Evolutionary conservation across 2,113 vertebrate genomes (phyloP), one percentile per base, ranked within the genome.

Genomic region (Chrysochloris asiatica): DNA sequence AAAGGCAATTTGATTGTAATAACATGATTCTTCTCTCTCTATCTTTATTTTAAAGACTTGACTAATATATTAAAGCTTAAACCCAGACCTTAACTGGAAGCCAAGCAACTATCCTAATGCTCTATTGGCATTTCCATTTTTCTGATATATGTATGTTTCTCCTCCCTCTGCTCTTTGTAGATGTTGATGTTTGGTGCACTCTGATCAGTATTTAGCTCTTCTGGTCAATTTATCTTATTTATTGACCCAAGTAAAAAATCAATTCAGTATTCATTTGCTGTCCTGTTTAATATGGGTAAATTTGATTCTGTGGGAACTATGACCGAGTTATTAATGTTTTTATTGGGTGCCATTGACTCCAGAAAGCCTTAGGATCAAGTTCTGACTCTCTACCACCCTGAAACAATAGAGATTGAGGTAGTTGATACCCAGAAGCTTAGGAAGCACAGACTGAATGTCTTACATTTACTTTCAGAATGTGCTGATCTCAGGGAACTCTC

Each of bases 191-290:
- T 97, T 17, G 10, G 21, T 95, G 90, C 45, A 92, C 80, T 83
- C 91, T 38, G 0, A 97, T 94, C 95, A 95, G 81, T 94, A 93
- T 89, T 96, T 96, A 89, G 82, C 65, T 83, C 88, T 97, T 95
- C 91, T 86, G 33, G 28, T 96, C 96, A 95, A 97, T 97, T 97
- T 96, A 90, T 98, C 96, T 97, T 97, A 94, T 94, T 97, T 98
- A 98, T 97, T 97, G 97, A 97, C 91, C 92, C 83, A 77, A 98
- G 92, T 96, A 97, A 95, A 96, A 98, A 97, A 97, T 98, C 97
- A 96, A 95, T 98, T 75, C 69, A 91, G 93, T 97, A 95, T 96
- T 98, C 96, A 97, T 97, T 97, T 97, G 95, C 96, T 85, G 83
- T 97, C 97, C 96, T 89, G 93, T 95, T 96, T 8, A 22, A 96